Base-by-base conservation (phyloP, 2,888 invertebrate species). In the Protodeltote pygarga region DNA sequence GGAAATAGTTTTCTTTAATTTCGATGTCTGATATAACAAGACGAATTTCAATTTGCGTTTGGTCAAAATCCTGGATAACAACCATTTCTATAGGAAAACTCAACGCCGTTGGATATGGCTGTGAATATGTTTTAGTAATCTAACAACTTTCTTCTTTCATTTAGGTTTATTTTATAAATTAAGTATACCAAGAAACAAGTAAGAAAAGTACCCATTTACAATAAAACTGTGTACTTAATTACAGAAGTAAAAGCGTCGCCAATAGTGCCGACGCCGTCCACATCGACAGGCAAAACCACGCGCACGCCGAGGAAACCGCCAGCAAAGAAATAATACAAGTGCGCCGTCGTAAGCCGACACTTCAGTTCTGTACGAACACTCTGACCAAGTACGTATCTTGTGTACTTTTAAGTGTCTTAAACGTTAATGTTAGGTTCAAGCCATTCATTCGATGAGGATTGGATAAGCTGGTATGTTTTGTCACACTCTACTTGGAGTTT, bases 271-370 rank as follows among this genome's bases (percentile, higher is more conserved):
- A 86, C 85, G 4, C 90, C 92, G 0, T 91, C 92, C 8, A 89
- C 92, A 14, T 91, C 92, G 17, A 89, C 90, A 37, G 92, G 91
- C 48, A 90, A 91, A 60, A 77, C 87, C 17, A 86, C 88, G 1
- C 89, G 92, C 71, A 85, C 92, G 64, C 89, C 92, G 49, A 75
- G 91, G 33, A 91, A 91, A 60, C 85, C 91, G 60, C 87, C 90
- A 48, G 75, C 84, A 47, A 79, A 88, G 73, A 89, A 91, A 87
- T 91, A 89, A 87, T 84, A 81, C 74, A 51, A 51, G 60, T 42
- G 52, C 45, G 33, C 31, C 42, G 32, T 58, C 52, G 49, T 46
- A 39, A 34, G 32, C 5, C 45, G 50, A 33, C 52, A 55, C 38
- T 48, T 59, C 57, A 29, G n/a, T 25, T 13, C 34, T 54, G 72